These are phyloP conservation scores for Drosophila prosaltans DNA, from an alignment of 1,140 invertebrate species.

Conservation along the genomic window DNA sequence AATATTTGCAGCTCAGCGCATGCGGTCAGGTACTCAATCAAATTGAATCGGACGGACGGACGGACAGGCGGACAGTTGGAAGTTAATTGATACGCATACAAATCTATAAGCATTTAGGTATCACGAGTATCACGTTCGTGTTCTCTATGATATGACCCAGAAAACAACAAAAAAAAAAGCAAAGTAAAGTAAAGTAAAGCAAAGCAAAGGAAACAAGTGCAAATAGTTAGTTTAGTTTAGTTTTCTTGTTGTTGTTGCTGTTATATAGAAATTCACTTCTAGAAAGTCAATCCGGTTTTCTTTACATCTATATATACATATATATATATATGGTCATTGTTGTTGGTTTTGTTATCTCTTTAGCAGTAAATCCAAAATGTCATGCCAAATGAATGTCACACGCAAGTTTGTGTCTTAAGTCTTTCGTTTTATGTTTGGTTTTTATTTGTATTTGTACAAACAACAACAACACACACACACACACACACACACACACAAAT, in stretches of 20 bases:
- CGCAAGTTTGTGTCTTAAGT: slow-evolving; percentile 76
- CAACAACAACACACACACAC: too few species aligned
- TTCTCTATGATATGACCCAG: slow-evolving; percentile 56
- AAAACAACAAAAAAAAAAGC: slow-evolving; percentile 33
- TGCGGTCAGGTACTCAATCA: slow-evolving; percentile 71
- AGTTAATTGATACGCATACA: slow-evolving; percentile 77
- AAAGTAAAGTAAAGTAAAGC: too few species aligned
- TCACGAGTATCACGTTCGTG: slow-evolving; percentile 51
- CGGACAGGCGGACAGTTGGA: slow-evolving; percentile 3
- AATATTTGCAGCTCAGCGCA: slow-evolving; percentile 49
- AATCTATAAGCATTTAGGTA: slow-evolving; percentile 58
- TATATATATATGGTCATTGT: slow-evolving; percentile 15
- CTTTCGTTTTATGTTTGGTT: slow-evolving; percentile 63
- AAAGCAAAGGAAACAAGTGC: slow-evolving; percentile 36
- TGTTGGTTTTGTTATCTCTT: slow-evolving; percentile 50
- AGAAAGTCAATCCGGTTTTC: slow-evolving; percentile 31
- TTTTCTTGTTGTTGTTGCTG: neutral
- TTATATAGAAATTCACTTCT: slow-evolving; percentile 47
- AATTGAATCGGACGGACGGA: slow-evolving; percentile 34
- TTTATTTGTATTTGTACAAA: neutral
- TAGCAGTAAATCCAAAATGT: slow-evolving; percentile 16
- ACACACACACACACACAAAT: neutral
- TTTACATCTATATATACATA: slow-evolving; percentile 21
- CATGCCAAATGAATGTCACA: slow-evolving; percentile 28
- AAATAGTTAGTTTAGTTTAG: slow-evolving; percentile 43